phyloP scores from a whole-genome alignment of 2,797 vertebrate genomes.

The Gila robusta region DNA sequence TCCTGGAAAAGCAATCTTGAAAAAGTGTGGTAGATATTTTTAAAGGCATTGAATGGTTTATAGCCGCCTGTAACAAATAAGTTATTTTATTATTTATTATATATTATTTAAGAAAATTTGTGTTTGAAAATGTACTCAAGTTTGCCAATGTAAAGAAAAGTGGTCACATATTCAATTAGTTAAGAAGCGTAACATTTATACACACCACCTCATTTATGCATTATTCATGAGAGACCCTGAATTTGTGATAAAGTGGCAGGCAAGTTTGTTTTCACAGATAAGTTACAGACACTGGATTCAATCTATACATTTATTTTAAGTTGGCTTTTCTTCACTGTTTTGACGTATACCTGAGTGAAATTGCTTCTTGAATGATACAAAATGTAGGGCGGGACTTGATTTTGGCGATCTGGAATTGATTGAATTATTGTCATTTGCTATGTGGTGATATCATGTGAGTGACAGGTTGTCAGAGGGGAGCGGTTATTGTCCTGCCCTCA shows the following conservation, averaged over 20 bases:
- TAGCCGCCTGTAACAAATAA: neutral
- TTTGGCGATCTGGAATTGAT: neutral
- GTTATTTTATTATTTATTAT: no score
- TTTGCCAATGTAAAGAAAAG: neutral
- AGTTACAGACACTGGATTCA: neutral
- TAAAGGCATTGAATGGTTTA: neutral
- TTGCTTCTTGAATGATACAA: neutral
- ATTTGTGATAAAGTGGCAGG: neutral
- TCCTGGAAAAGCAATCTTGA: neutral
- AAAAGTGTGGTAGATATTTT: neutral
- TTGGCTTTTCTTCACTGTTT: neutral
- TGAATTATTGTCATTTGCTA: neutral
- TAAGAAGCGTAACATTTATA: neutral
- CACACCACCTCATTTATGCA: neutral
- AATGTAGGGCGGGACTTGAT: neutral
- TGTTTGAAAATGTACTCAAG: neutral
- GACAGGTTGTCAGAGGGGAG: neutral
- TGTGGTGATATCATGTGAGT: neutral
- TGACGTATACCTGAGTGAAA: neutral
- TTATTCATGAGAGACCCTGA: neutral
- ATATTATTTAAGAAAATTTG: neutral
- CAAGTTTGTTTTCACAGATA: neutral
- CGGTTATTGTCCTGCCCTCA: neutral
- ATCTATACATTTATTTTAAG: neutral
- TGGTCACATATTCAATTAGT: neutral